Base-by-base conservation (phyloP, 2,888 invertebrate genomes). In the Euspilapteryx auroguttella region DNA sequence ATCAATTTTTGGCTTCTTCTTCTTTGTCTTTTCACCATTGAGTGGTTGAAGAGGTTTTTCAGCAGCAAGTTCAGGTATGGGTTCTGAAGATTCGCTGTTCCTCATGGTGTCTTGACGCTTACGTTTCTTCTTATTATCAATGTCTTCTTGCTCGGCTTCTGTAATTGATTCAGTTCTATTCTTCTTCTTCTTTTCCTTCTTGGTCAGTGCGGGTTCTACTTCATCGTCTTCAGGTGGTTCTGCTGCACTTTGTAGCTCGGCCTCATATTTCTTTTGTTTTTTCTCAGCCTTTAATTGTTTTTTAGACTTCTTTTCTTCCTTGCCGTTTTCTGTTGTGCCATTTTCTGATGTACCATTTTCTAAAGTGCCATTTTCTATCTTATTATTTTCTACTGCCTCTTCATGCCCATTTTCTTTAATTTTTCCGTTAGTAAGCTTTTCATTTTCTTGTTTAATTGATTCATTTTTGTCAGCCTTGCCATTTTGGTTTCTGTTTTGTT, bases 271-370 rank as follows among this genome's bases (percentile, higher is more conserved):
- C 39, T 58, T 54, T 13, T 61, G 55, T 42, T 71, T 75, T 37
- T 71, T 69, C 43, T 69, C 69, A 44, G 71, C 66, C 44, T 75
- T 71, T 14, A 51, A 50, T 46, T 78, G 61, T 48, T 77, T 71
- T 35, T 71, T 75, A n/a, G 63, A 53, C 37, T 54, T 64, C 31
- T 55, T 55, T 20, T 33, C 32, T 21, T 30, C 27, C 8, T 36
- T 34, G 25, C 25, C 39, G 32, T 37, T 41, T 36, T 42, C 37
- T 24, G 27, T 27, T 25, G 33, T 34, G 23, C 15, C 25, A 17
- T 34, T 31, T 15, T 24, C 33, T 23, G 30, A 34, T 14, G 28
- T 25, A 12, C 25, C 28, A 27, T 39, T 29, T 20, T 21, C 32
- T 8, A 36, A 24, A 26, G 29, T 35, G 21, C 41, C 41, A 21